Percentiles rank a stretch among this genome's conserved stretches.
Conservation (phyloP, 2,113 vertebrate genomes). For the Erpornis zantholeuca region DNA sequence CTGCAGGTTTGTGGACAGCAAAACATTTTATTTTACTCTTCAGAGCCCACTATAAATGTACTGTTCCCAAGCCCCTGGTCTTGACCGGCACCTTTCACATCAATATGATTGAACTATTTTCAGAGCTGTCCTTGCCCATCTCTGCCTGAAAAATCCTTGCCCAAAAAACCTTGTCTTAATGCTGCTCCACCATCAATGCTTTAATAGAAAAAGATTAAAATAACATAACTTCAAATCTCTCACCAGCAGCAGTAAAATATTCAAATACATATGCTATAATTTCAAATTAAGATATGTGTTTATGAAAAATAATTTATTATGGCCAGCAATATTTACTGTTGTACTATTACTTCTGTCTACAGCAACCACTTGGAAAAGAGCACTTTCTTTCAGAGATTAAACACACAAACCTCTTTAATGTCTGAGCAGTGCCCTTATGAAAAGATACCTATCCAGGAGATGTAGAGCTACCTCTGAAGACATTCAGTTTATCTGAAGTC, state of each 20-base stretch:
- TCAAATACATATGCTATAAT: neutral
- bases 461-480: neutral
- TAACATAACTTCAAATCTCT: neutral
- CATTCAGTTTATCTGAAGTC: neutral
- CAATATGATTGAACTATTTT: neutral
- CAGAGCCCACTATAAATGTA: neutral
- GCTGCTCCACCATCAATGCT: neutral
- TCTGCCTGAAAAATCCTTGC: neutral
- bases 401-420: neutral
- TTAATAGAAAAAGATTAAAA: neutral
- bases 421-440: neutral
- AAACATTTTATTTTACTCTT: neutral
- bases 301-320: neutral
- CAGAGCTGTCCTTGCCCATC: neutral
- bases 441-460: neutral
- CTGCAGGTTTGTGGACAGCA: neutral
- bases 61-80: neutral
- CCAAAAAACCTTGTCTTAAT: neutral
- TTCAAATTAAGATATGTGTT: neutral
- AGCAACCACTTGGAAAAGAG: neutral
- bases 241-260: neutral
- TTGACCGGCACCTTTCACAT: neutral
- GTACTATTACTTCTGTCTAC: neutral
- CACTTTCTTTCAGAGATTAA: neutral
- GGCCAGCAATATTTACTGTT: neutral